Evolutionary conservation across 2,888 invertebrate genomes (phyloP), one percentile per base, ranked within the genome.

Genomic region (Cephus nigrinus): DNA sequence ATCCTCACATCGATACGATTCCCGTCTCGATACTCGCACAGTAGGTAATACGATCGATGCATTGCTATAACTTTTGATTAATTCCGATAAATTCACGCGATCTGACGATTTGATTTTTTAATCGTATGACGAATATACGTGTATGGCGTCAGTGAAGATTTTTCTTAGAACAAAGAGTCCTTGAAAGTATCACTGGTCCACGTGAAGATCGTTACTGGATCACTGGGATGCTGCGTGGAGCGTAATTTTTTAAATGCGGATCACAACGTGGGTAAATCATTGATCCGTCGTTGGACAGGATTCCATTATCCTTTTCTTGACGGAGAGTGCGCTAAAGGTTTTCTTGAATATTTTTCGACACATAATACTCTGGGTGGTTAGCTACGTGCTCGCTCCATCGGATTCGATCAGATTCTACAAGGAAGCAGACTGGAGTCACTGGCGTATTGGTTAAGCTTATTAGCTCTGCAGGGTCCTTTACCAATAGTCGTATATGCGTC

Each of bases 341-440:
- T 71, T 33, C 32, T 71, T 33, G 71, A 33, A 71, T 71, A 71
- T 71, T 88, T 87, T 86, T 86, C 86, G 90, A 90, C 87, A 88
- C 87, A 89, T 87, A 90, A 90, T 91, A 88, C 89, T 85, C 85
- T 85, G 87, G 87, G 89, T 86, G 90, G 90, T 90, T 90, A 90
- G 89, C 88, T 87, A 82, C 84, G 84, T 86, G 86, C 82, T 86
- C 89, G 90, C 87, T 87, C 88, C 88, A 88, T 88, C 88, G 81
- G 82, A 78, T 86, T 84, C 86, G 85, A 88, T 88, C 87, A 88
- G 80, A 85, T 85, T 83, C 75, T 85, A 84, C 85, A 82, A 84
- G 83, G 71, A 80, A 76, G 75, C 76, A 23, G 23, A 23, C 55
- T 55, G 55, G 9, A 55, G 55, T 55, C 23, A 55, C 55, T 55